These are phyloP conservation scores for Catamblyrhynchus diadema DNA, from an alignment of 2,797 vertebrate species.

Conservation along the genomic window DNA sequence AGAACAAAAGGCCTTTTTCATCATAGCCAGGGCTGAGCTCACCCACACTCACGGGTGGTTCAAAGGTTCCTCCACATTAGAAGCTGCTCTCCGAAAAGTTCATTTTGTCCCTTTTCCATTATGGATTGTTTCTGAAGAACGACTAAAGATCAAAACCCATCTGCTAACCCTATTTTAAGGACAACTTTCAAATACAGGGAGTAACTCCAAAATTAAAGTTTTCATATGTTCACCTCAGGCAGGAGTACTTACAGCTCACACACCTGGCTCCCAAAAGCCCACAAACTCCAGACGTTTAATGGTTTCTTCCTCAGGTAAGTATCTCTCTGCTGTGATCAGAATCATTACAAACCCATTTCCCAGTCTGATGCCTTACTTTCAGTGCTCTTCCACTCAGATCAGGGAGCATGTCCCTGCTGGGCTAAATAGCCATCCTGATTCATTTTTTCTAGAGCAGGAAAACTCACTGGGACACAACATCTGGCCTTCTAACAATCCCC, in stretches of 20 bases:
- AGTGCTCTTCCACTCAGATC: background rate
- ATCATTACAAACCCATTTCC: conserved; percentile 23
- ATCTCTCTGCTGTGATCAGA: background rate
- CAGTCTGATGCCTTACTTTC: background rate
- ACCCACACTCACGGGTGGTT: background rate
- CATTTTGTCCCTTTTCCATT: conserved; percentile 11
- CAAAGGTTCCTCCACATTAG: conserved; percentile 27
- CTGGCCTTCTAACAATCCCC: background rate
- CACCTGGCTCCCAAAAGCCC: background rate
- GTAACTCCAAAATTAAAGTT: background rate
- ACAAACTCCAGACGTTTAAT: background rate
- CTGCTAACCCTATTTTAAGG: conserved; percentile 1
- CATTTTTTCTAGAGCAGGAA: background rate
- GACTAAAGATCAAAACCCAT: conserved; percentile 19
- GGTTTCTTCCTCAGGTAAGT: background rate
- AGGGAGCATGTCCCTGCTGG: background rate
- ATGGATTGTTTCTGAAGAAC: conserved; percentile 1
- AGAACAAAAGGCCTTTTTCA: conserved; percentile 29
- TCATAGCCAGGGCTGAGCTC: background rate
- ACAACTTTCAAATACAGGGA: background rate
- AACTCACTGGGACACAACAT: background rate
- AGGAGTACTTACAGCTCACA: background rate
- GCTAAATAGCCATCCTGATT: background rate
- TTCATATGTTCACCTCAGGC: background rate
- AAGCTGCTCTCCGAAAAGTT: conserved; percentile 18